Evolutionary conservation across 2,113 vertebrate species (phyloP), one percentile per base, ranked within the genome.

Genomic region (Zootoca vivipara): DNA sequence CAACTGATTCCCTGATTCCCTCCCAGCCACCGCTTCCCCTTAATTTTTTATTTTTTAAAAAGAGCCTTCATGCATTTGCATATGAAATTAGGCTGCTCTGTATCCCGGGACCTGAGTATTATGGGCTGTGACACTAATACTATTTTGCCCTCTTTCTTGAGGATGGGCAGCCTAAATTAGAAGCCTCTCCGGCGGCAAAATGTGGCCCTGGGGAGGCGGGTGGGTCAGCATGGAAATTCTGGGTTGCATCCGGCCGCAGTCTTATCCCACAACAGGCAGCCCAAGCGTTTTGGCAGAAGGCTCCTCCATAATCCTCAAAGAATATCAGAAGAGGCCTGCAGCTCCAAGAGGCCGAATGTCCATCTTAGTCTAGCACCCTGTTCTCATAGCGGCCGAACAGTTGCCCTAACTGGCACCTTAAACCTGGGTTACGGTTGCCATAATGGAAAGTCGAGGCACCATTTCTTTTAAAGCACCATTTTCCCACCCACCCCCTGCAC

Each of bases 231-330:
- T 33, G 30, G 67, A 7, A 33, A 33, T 80, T 33, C 22, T 30
- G n/a, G 10, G 20, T 35, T 2, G 9, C 1, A 20, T 9, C 28
- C 16, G 46, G 84, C 26, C n/a, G 35, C 26, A 20, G 0, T 38
- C 35, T 1, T 16, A 6, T 1, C 9, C n/a, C 2, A 35, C 22
- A 4, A 10, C n/a, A 22, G 42, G 5, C 5, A 15, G 16, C 0
- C 40, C 3, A 62, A 62, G 16, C 58, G 16, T 20, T 18, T 62
- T 13, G 46, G 10, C 46, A 0, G 46, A 52, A 52, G 9, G 10
- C 46, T 52, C 46, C 46, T 46, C 46, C 46, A 12, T 52, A 52
- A 52, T 52, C 46, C 38, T 38, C 38, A 38, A 38, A 38, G 38
- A 38, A 38, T 52, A 52, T 52, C 10, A 46, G 46, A 46, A 46